Percentiles rank a stretch among this genome's conserved stretches.
Conservation (phyloP, 2,888 invertebrate species). For the Phlogophora meticulosa region DNA sequence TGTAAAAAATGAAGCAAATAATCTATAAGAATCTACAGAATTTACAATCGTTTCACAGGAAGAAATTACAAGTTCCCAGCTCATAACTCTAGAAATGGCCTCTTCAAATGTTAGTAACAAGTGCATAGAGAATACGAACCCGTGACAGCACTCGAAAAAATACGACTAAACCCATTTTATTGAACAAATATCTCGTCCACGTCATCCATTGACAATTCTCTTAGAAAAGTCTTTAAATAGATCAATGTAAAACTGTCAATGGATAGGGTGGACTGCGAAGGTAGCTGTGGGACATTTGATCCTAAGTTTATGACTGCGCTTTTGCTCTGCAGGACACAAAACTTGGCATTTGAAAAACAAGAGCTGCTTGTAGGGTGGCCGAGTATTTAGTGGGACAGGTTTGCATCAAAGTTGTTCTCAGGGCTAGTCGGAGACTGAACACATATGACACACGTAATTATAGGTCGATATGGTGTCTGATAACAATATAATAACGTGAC, state of each 20-base stretch:
- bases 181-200: slow-evolving; percentile 22
- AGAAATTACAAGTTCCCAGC: slow-evolving; percentile 51
- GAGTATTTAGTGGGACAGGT: slow-evolving; percentile 39
- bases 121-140: slow-evolving; percentile 50
- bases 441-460: too few species aligned
- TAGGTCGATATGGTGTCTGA: too few species aligned
- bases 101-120: slow-evolving; percentile 56
- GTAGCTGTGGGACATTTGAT: slow-evolving; percentile 59
- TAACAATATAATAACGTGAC: too few species aligned
- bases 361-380: slow-evolving; percentile 76
- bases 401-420: background rate
- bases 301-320: slow-evolving; percentile 74
- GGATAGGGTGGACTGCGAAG: slow-evolving; percentile 36
- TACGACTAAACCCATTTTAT: slow-evolving; percentile 33
- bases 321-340: slow-evolving; percentile 82
- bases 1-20: slow-evolving; percentile 21
- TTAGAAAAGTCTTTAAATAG: slow-evolving; percentile 7
- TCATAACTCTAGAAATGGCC: slow-evolving; percentile 42
- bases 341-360: slow-evolving; percentile 80
- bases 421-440: too few species aligned
- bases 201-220: slow-evolving; percentile 50
- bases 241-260: slow-evolving; percentile 42
- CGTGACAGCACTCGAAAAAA: slow-evolving; percentile 54
- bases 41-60: slow-evolving; percentile 21
- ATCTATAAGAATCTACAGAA: slow-evolving; percentile 13